phyloP scores from a whole-genome alignment of 1,140 invertebrate genomes.

The Berghia stephanieae region DNA sequence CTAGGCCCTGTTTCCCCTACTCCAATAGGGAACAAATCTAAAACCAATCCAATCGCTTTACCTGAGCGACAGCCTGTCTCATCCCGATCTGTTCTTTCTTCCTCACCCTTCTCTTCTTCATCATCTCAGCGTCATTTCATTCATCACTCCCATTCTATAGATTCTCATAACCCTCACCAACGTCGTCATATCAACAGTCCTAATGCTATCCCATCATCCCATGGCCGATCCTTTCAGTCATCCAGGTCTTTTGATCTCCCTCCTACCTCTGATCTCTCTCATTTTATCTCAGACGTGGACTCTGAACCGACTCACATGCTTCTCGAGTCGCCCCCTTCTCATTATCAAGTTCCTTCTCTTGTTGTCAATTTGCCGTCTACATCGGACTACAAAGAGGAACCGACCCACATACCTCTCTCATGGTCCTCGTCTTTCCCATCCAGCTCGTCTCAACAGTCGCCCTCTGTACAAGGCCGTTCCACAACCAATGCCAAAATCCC shows the following conservation, averaged over 20 bases:
- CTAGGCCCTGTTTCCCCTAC: not conserved
- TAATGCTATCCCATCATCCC: not conserved
- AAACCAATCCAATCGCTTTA: conserved; percentile 18
- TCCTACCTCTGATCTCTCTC: conserved; percentile 24
- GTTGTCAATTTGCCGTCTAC: conserved; percentile 8
- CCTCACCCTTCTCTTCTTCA: conserved; percentile 28
- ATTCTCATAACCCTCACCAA: no score
- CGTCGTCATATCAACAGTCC: no score
- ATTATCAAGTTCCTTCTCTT: not conserved
- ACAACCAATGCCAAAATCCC: no score
- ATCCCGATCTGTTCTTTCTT: conserved; percentile 24
- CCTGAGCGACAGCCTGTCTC: no score
- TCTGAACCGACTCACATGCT: conserved; percentile 31
- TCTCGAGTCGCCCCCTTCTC: conserved; percentile 11
- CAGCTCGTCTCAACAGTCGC: not conserved
- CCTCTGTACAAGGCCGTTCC: conserved; percentile 13
- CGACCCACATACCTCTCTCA: conserved; percentile 29
- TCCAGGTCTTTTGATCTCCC: conserved; percentile 14
- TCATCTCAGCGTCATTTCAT: not conserved
- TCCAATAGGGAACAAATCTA: conserved; percentile 11
- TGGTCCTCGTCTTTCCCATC: no score
- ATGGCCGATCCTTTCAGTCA: not conserved
- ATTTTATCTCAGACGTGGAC: not conserved
- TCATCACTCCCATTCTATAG: no score
- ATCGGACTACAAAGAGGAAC: conserved; percentile 14